Conservation (phyloP, 1,140 invertebrate species). For the Meloidogyne floridensis region DNA sequence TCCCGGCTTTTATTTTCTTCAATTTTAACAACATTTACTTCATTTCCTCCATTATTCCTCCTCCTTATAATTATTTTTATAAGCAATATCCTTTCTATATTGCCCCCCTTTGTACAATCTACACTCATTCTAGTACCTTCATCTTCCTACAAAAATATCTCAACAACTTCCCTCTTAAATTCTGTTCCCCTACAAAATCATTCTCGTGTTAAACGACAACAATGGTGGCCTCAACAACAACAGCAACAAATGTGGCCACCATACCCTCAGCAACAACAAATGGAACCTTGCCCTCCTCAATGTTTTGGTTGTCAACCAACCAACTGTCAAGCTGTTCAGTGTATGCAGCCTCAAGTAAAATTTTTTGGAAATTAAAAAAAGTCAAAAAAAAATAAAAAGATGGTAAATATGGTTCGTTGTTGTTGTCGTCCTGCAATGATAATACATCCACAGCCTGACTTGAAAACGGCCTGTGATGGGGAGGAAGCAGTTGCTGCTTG, state of each 20-base stretch:
- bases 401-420: slow-evolving; percentile 19
- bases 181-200: neutral
- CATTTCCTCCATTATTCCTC: neutral
- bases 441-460: slow-evolving; percentile 3
- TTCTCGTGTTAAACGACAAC: neutral
- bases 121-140: neutral
- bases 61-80: neutral
- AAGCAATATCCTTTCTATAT: neutral
- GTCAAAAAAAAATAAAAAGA: neutral
- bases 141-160: neutral
- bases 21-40: neutral
- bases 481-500: slow-evolving; percentile 51
- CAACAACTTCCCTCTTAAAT: neutral
- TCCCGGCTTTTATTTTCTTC: neutral
- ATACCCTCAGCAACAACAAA: neutral
- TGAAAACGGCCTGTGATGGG: slow-evolving; percentile 45
- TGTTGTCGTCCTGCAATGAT: slow-evolving; percentile 27
- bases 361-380: neutral
- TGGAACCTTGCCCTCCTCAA: slow-evolving; percentile 2
- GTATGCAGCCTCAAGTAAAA: slow-evolving; percentile 21
- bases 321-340: slow-evolving; percentile 20
- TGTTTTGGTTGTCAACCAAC: slow-evolving; percentile 25
- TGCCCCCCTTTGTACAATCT: neutral
- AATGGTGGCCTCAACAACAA: neutral
- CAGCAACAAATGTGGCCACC: neutral